Base-by-base conservation (phyloP, 2,797 vertebrate genomes). In the Hafferia zeledoni region DNA sequence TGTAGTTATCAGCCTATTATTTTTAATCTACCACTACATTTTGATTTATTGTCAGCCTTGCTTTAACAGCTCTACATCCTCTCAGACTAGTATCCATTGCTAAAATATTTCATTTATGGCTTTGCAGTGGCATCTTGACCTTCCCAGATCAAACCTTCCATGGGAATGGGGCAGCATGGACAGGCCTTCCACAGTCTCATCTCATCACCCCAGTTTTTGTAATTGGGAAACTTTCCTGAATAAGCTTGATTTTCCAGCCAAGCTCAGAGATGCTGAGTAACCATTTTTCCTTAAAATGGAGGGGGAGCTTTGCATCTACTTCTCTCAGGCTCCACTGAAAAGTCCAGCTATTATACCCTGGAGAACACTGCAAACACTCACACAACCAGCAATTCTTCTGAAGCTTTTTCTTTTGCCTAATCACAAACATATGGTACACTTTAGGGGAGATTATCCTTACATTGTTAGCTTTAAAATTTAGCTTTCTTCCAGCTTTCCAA, bases 361-460 rank as follows among this genome's bases (percentile, higher is more conserved):
- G 94, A 90, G 94, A 76, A 33, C 79, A 23, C 43, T 24, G 68
- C 2, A 1, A 91, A 25, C 17, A 2, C 81, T 87, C 1, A 0
- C 67, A 59, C 0, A 0, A 33, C 65, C 57, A 78, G 65, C 72
- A 59, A 3, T 72, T 65, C 75, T 57, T 63, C 72, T 39, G 65
- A 41, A 59, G 91, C 69, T 67, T 88, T 75, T 85, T 71, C 71
- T 80, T 91, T 78, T 64, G 55, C 59, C 63, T 94, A 74, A 94
- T 94, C 92, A 88, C 70, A 88, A 72, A 76, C 87, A 86, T 86
- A 95, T 50, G 74, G 91, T 25, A 31, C 82, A 55, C 82, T 92
- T 96, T 90, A 79, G 63, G 70, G 39, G 67, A 90, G 84, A 92
- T 96, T 86, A 95, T 95, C 70, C 90, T 82, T 47, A 91, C 77